Percentiles rank a stretch among this genome's conserved stretches.
Evolutionary conservation across 2,888 invertebrate genomes (phyloP).

Genomic region (Clistopyga incitator): DNA sequence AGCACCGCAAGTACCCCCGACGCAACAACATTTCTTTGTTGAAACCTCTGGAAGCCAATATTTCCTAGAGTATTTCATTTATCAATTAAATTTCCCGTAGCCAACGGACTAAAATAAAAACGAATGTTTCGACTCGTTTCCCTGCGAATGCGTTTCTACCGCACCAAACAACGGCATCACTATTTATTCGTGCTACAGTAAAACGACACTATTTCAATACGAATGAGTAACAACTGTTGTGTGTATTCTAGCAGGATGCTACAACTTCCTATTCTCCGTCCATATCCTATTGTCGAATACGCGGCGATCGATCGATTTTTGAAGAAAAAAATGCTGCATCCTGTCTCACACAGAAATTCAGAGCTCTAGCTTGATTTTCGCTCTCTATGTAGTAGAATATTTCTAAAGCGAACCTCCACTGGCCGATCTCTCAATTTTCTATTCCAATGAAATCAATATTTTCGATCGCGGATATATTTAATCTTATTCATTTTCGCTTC

Average conservation of each 20-base stretch:
- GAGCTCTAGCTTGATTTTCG: background rate
- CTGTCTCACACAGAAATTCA: background rate
- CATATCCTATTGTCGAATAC: background rate
- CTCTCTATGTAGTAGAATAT: background rate
- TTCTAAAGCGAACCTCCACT: background rate
- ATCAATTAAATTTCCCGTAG: background rate
- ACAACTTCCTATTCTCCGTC: background rate
- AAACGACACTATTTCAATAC: constrained; percentile 17
- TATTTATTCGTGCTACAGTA: constrained; percentile 7
- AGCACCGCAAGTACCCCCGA: background rate
- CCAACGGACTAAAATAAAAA: background rate
- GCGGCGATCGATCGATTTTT: constrained; percentile 2
- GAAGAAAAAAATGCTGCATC: constrained; percentile 6
- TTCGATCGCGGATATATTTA: background rate
- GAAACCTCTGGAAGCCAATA: background rate
- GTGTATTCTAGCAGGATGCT: background rate
- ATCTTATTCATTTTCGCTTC: background rate
- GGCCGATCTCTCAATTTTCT: background rate
- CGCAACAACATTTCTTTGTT: background rate
- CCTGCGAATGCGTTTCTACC: background rate
- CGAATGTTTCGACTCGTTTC: background rate
- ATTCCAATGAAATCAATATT: background rate
- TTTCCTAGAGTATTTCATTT: background rate
- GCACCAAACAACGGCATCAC: background rate
- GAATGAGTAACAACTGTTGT: constrained; percentile 24